Evolutionary conservation across 2,888 invertebrate genomes (phyloP), one percentile per base, ranked within the genome.

Genomic region (Heliconius charithonia): DNA sequence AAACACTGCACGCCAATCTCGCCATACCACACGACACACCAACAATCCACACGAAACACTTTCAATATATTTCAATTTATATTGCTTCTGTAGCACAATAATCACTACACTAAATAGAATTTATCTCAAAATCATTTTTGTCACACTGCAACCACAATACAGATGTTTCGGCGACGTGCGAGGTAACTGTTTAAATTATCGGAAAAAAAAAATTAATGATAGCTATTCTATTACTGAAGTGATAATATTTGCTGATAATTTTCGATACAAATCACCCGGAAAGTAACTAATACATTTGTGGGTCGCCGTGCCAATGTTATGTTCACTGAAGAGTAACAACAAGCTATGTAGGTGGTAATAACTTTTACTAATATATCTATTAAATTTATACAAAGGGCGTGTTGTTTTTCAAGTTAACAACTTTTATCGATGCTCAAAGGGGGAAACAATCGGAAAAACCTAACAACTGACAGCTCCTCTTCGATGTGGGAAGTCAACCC

Each of bases 91-190:
- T 86, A 76, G 88, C 90, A 90, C 89, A 91, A 85, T 86, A 87
- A 90, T 87, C 91, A 92, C 91, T 91, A 87, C 92, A 94, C 94
- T 92, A 84, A 87, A 87, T 84, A 87, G 85, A 92, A 93, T 94
- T 94, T 95, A 95, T 94, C 95, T 94, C 91, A 94, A 90, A 92
- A 94, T 94, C 95, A 95, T 95, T 93, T 94, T 95, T 90, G 89
- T 82, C 91, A 87, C 91, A 91, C 94, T 94, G 91, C 84, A 91
- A 92, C 87, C 88, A 88, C 86, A 89, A 90, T 87, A 87, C 87
- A 82, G 86, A 89, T 93, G 93, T 92, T 93, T 92, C 93, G 93
- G 92, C 93, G 93, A 93, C 91, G 82, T 79, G 84, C 81, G 82
- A 85, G 82, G 72, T 76, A 78, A 81, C 83, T 80, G 81, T 81